Conservation (phyloP, 2,113 vertebrate genomes). For the Cervus canadensis region DNA sequence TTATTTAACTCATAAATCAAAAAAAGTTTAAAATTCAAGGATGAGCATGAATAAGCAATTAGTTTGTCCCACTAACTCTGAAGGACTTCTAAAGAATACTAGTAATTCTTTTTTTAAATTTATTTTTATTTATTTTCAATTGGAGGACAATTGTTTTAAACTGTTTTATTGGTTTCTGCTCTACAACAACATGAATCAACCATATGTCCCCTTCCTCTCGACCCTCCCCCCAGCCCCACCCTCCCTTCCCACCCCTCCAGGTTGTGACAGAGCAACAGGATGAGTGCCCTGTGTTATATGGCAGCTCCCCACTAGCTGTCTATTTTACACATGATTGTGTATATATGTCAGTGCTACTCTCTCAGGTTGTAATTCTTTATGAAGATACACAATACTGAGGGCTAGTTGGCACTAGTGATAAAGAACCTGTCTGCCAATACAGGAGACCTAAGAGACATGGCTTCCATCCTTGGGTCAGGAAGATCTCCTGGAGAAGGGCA, state of each 20-base stretch:
- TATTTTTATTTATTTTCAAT: background rate
- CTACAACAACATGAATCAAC: background rate
- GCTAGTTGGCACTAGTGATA: background rate
- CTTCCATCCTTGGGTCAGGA: background rate
- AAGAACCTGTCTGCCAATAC: background rate
- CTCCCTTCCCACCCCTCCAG: no score
- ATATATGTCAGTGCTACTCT: background rate
- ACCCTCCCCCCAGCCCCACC: no score
- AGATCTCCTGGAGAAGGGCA: background rate
- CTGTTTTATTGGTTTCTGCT: background rate
- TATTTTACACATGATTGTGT: background rate
- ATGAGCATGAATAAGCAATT: background rate
- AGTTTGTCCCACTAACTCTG: background rate
- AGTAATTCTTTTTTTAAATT: background rate
- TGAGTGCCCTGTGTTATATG: background rate
- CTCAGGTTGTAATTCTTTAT: background rate
- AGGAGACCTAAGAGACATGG: background rate
- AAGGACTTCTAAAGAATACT: slow-evolving; percentile 24
- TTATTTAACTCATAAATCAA: slow-evolving; percentile 39
- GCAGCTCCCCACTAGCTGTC: background rate
- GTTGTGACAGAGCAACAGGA: background rate
- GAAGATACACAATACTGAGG: background rate
- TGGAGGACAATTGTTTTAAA: background rate
- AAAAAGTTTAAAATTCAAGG: background rate
- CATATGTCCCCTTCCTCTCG: background rate